phyloP scores from a whole-genome alignment of 2,888 invertebrate genomes.

The Volucella zonaria region DNA sequence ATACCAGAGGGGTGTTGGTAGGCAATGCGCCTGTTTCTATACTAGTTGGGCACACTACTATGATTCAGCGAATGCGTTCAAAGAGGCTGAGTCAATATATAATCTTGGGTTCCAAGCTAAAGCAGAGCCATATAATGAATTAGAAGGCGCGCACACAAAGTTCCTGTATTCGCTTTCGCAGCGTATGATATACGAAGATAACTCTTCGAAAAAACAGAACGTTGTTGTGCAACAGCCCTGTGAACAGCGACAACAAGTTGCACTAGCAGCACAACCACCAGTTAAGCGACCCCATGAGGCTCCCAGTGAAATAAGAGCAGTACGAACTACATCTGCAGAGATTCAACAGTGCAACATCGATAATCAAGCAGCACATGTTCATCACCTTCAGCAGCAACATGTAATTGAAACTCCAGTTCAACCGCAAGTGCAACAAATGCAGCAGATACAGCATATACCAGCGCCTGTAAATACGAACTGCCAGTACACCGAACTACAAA shows the following conservation, averaged over 20 bases:
- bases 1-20: slow-evolving; percentile 91
- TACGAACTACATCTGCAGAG: slow-evolving; percentile 23
- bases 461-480: slow-evolving; percentile 31
- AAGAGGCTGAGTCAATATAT: slow-evolving; percentile 92
- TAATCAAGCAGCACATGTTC: slow-evolving; percentile 71
- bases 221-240: slow-evolving; percentile 76
- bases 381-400: slow-evolving; percentile 75
- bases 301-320: slow-evolving; percentile 21
- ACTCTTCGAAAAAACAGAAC: slow-evolving; percentile 82
- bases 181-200: slow-evolving; percentile 86
- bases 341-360: slow-evolving; percentile 40
- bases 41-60: slow-evolving; percentile 94
- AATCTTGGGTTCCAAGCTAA: slow-evolving; percentile 89
- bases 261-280: slow-evolving; percentile 80
- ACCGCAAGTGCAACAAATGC: slow-evolving; percentile 51
- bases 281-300: slow-evolving; percentile 42
- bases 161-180: slow-evolving; percentile 89
- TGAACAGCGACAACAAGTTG: slow-evolving; percentile 88
- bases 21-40: slow-evolving; percentile 92
- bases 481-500: slow-evolving; percentile 68
- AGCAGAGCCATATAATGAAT: slow-evolving; percentile 91
- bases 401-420: slow-evolving; percentile 66
- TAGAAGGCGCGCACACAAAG: slow-evolving; percentile 89
- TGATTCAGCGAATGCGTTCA: slow-evolving; percentile 91
- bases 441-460: slow-evolving; percentile 29